A percentile compares a stretch with the other conserved stretches of the same genome.
Evolutionary conservation across 2,797 vertebrate genomes (phyloP).

Genomic region (Furcifer pardalis): DNA sequence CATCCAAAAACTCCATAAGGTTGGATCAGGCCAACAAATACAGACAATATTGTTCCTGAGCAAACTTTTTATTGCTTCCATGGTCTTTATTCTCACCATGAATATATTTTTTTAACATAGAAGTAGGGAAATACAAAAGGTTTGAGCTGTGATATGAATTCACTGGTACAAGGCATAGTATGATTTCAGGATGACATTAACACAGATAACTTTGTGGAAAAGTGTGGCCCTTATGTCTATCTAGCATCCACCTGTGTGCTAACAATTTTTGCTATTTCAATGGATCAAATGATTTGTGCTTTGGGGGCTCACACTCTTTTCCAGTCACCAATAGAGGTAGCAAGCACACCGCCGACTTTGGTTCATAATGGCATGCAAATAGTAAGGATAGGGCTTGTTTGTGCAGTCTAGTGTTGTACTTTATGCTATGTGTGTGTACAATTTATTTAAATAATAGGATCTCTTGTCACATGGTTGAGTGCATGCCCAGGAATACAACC

Average conservation of each 20-base stretch:
- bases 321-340: conserved; percentile 24
- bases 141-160: background rate
- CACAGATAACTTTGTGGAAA: background rate
- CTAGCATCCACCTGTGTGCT: background rate
- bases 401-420: conserved; percentile 13
- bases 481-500: too few relatives aligned
- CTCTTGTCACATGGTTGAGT: conserved; percentile 31
- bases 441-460: conserved; percentile 41
- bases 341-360: conserved; percentile 18
- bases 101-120: background rate
- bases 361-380: conserved; percentile 48
- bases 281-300: conserved; percentile 33
- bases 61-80: accelerated
- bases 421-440: conserved; percentile 26
- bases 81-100: background rate
- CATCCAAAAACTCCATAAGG: background rate
- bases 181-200: conserved; percentile 8
- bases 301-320: conserved; percentile 23
- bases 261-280: conserved; percentile 31
- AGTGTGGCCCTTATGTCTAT: background rate
- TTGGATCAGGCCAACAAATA: background rate
- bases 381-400: conserved; percentile 57
- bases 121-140: background rate
- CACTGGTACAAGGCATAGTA: accelerated
- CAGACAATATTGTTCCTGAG: background rate